Percentiles rank a stretch among this genome's conserved stretches.
These are phyloP conservation scores for Phataginus tetradactyla DNA, from an alignment of 2,797 vertebrate species.

Conservation along the genomic window DNA sequence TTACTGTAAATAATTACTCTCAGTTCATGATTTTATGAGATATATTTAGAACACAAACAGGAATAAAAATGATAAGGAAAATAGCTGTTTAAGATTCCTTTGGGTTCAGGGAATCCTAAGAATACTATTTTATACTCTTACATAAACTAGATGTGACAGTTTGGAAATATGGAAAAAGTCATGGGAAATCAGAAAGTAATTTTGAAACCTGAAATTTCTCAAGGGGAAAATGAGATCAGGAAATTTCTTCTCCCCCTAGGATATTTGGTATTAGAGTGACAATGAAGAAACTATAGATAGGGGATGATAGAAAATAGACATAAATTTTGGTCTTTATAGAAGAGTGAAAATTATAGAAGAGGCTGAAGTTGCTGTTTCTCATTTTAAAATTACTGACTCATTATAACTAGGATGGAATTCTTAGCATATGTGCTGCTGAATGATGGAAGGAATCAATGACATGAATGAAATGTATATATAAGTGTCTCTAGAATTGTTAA, in stretches of 20 bases:
- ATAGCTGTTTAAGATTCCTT: background rate
- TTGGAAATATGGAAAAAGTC: background rate
- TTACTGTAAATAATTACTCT: background rate
- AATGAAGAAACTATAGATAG: background rate
- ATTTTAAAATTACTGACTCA: background rate
- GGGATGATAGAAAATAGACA: background rate
- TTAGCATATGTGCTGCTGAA: conserved; percentile 1
- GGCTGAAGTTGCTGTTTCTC: background rate
- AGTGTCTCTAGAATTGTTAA: conserved; percentile 8
- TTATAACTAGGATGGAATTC: background rate
- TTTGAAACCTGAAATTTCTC: background rate
- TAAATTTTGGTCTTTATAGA: background rate
- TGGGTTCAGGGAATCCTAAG: background rate
- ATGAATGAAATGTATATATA: background rate
- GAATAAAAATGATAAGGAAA: background rate
- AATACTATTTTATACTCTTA: background rate
- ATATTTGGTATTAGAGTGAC: background rate
- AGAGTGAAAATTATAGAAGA: background rate
- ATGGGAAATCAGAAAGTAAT: background rate
- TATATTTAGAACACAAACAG: conserved; percentile 6
- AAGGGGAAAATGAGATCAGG: background rate
- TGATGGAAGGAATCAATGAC: background rate
- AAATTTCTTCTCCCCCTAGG: background rate
- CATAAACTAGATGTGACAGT: background rate
- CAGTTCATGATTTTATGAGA: background rate